phyloP scores from a whole-genome alignment of 64 coral and sea anemone genomes.

The Dendrophyllia cribrosa region DNA sequence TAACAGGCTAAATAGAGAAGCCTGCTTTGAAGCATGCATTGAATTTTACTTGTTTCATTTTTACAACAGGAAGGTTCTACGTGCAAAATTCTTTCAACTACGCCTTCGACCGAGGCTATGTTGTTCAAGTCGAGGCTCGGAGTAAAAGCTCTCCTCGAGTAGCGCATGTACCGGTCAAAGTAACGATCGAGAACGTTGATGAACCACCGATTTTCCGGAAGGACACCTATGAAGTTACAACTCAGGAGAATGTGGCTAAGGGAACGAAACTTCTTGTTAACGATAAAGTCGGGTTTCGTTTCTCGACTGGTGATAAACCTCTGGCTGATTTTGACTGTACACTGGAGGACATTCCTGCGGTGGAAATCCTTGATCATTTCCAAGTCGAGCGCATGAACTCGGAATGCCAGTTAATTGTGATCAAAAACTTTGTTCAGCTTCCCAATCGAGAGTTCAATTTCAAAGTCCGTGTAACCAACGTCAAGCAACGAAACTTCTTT shows the following conservation, averaged over 20 bases:
- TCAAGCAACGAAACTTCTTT: constrained; percentile 27
- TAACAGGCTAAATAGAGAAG: too few species aligned
- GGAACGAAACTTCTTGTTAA: constrained; percentile 60
- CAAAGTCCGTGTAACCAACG: constrained; percentile 71
- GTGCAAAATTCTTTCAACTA: constrained; percentile 57
- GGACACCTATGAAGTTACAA: constrained; percentile 50
- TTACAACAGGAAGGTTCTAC: constrained; percentile 44
- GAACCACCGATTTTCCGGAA: constrained; percentile 70
- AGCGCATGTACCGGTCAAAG: not conserved
- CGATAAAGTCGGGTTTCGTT: constrained; percentile 53
- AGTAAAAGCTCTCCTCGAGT: constrained; percentile 17
- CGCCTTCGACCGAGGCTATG: constrained; percentile 50
- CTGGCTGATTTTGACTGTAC: constrained; percentile 66
- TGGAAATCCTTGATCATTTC: constrained; percentile 72
- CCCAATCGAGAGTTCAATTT: constrained; percentile 63
- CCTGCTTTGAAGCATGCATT: too few species aligned
- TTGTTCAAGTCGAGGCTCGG: constrained; percentile 61
- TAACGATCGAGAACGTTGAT: constrained; percentile 45
- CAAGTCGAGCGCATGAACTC: constrained; percentile 45
- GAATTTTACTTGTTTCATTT: too few species aligned
- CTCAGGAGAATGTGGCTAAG: constrained; percentile 54
- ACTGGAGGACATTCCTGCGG: constrained; percentile 60
- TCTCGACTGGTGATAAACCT: constrained; percentile 42
- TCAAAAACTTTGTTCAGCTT: constrained; percentile 21
- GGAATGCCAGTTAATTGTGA: constrained; percentile 71